phyloP scores from a whole-genome alignment of 2,113 vertebrate genomes.

The Ranitomeya variabilis region DNA sequence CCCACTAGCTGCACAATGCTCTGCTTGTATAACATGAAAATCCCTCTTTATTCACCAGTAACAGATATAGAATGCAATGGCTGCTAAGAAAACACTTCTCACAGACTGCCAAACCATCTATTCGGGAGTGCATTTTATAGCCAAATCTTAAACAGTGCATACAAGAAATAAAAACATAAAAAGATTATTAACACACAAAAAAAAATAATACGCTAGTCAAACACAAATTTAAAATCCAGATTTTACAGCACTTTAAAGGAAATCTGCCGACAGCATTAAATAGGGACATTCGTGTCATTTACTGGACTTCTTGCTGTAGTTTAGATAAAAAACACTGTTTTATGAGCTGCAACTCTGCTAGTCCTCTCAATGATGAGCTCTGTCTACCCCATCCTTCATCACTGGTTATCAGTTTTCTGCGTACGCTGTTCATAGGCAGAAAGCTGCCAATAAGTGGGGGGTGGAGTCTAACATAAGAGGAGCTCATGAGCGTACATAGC shows the following conservation, averaged over 20 bases:
- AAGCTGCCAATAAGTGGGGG: no score
- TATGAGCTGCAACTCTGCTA: no score
- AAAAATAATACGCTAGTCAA: background rate
- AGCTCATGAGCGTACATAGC: no score
- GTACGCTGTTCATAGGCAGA: no score
- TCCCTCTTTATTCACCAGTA: conserved; percentile 12
- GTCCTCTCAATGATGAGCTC: no score
- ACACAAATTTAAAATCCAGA: background rate
- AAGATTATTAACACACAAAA: background rate
- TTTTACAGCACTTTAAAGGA: background rate
- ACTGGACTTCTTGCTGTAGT: no score
- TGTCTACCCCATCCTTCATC: no score
- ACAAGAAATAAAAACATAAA: background rate
- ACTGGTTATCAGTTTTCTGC: no score
- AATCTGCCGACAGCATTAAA: no score
- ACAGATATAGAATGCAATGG: background rate
- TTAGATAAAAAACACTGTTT: no score
- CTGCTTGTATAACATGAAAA: background rate
- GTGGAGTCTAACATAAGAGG: no score
- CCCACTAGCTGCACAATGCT: background rate
- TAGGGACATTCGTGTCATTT: no score
- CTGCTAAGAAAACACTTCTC: background rate
- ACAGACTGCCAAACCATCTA: background rate
- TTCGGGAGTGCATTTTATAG: background rate
- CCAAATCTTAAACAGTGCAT: background rate